A percentile compares a stretch with the other conserved stretches of the same genome.
phyloP scores from a whole-genome alignment of 2,888 invertebrate genomes.

The Dimorphilus gyrociliatus region DNA sequence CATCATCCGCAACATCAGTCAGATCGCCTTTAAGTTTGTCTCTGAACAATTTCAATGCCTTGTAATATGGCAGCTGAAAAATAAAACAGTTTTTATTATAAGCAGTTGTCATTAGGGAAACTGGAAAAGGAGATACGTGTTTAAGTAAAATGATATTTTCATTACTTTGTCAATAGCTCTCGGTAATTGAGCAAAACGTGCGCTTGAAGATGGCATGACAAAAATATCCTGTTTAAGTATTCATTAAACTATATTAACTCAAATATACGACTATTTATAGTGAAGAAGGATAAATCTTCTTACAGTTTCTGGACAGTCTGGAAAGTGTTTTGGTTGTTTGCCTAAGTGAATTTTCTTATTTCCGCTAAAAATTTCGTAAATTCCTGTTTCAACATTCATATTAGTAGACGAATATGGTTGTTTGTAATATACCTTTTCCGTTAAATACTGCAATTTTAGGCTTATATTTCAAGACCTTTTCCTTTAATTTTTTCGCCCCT shows the following conservation, averaged over 20 bases:
- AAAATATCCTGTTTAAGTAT: constrained; percentile 63
- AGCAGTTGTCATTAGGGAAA: too few relatives aligned
- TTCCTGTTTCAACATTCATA: too few relatives aligned
- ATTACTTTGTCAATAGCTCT: constrained; percentile 93
- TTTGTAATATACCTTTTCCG: constrained; percentile 75
- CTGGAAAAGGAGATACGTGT: too few relatives aligned
- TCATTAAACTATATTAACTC: not conserved
- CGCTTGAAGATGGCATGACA: constrained; percentile 97
- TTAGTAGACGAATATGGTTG: too few relatives aligned
- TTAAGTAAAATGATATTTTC: too few relatives aligned
- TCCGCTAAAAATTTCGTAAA: constrained; percentile 90
- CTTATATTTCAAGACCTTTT: constrained; percentile 73
- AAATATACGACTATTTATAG: not conserved
- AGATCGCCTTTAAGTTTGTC: constrained; percentile 72
- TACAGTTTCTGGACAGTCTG: constrained; percentile 84
- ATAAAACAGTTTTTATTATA: too few relatives aligned
- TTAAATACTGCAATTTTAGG: constrained; percentile 95
- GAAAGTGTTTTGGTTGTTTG: constrained; percentile 76
- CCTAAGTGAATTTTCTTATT: constrained; percentile 94
- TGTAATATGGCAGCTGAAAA: constrained; percentile 90
- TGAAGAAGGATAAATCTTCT: constrained; percentile 28
- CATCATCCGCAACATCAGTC: constrained; percentile 22
- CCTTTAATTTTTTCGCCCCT: constrained; percentile 63
- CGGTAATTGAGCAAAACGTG: constrained; percentile 89
- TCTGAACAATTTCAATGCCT: constrained; percentile 80